Conservation (phyloP, 2,797 vertebrate genomes). For the Natrix natrix region DNA sequence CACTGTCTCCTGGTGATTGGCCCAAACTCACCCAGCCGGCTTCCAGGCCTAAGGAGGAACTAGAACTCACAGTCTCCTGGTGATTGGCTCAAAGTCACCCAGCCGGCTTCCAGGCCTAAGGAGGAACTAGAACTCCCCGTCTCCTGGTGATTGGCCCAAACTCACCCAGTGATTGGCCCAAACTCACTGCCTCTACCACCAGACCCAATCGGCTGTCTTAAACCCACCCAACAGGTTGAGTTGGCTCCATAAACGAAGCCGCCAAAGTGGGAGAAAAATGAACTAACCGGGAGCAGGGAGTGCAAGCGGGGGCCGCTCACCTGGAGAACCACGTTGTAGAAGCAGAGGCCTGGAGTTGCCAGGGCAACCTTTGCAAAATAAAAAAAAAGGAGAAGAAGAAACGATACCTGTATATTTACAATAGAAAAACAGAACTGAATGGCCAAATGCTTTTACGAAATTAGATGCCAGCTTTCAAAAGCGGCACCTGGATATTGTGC, state of each 20-base stretch:
- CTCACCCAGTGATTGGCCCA: too few species aligned
- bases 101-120: too few species aligned
- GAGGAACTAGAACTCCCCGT: background rate
- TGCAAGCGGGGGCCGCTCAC: rapidly evolving
- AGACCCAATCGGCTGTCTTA: background rate
- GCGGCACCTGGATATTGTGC: background rate
- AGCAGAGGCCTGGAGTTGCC: background rate
- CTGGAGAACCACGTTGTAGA: background rate
- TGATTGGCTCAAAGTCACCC: too few species aligned
- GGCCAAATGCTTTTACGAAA: background rate
- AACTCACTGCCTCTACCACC: background rate
- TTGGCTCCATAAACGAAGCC: background rate
- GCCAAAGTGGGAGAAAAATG: background rate
- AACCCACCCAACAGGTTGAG: background rate
- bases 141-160: background rate
- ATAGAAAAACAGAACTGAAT: background rate
- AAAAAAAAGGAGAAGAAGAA: rapidly evolving
- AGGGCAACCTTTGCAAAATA: background rate
- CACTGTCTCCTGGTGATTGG: too few species aligned
- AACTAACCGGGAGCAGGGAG: background rate
- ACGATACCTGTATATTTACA: background rate
- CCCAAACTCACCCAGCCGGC: too few species aligned
- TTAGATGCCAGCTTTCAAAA: background rate
- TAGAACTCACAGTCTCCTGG: too few species aligned
- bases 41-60: too few species aligned